phyloP scores from a whole-genome alignment of 1,140 invertebrate genomes.

The Carcinoscorpius rotundicauda region DNA sequence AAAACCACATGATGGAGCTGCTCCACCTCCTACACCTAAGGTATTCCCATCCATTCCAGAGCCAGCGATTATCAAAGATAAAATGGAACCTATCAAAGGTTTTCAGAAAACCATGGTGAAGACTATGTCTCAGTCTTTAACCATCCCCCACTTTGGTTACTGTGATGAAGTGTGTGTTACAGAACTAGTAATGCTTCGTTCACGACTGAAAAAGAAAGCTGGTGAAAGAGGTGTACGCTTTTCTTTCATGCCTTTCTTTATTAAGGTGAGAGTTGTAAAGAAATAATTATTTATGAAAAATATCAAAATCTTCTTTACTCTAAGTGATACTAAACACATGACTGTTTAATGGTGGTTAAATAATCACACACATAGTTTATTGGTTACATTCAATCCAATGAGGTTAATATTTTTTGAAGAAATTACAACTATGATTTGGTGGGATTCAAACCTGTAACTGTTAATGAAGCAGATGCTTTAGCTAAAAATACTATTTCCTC shows the following conservation, averaged over 20 bases:
- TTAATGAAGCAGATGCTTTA: too few relatives aligned
- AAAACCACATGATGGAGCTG: too few relatives aligned
- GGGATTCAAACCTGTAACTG: too few relatives aligned
- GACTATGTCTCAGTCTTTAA: constrained; percentile 81
- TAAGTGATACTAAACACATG: background rate
- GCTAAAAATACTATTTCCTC: too few relatives aligned
- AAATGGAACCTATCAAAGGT: constrained; percentile 51
- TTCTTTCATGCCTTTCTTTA: constrained; percentile 90
- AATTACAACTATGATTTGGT: too few relatives aligned
- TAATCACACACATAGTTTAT: too few relatives aligned
- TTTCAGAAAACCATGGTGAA: constrained; percentile 84
- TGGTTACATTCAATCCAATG: too few relatives aligned
- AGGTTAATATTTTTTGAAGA: too few relatives aligned
- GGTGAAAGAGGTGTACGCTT: constrained; percentile 57
- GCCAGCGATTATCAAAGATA: constrained; percentile 23
- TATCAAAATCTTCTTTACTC: background rate
- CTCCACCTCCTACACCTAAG: too few relatives aligned
- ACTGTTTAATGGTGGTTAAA: too few relatives aligned
- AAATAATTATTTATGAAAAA: constrained; percentile 4
- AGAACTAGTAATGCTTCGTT: constrained; percentile 54
- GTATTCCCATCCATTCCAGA: too few relatives aligned
- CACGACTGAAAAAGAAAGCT: constrained; percentile 51
- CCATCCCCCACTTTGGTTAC: constrained; percentile 40
- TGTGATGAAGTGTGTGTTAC: constrained; percentile 75
- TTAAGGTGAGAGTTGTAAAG: constrained; percentile 49